A percentile compares a stretch with the other conserved stretches of the same genome.
Evolutionary conservation across 2,797 vertebrate species (phyloP).

Genomic region (Ptychobarbus kaznakovi): DNA sequence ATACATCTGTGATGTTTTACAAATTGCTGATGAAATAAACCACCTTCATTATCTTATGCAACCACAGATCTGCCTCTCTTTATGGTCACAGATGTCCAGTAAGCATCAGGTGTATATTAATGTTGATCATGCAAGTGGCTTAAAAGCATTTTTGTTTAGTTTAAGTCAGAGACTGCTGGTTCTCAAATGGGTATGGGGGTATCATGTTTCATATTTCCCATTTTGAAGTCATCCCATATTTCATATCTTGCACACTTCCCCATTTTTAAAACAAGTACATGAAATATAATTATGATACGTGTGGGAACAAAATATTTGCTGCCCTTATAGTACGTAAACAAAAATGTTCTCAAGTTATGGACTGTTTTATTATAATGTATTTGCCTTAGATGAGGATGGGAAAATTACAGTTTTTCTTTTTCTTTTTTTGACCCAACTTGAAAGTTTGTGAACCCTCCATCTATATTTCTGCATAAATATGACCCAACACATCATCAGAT

Average conservation of each 20-base stretch:
- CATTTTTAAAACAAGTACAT: background rate
- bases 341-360: background rate
- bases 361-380: background rate
- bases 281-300: background rate
- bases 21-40: background rate
- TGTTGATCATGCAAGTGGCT: background rate
- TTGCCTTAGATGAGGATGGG: background rate
- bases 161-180: background rate
- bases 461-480: too few relatives aligned
- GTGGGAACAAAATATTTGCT: background rate
- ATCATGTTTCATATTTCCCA: background rate
- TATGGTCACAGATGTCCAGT: conserved; percentile 5
- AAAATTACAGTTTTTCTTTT: too few relatives aligned
- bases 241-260: background rate
- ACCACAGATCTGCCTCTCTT: conserved; percentile 1
- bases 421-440: too few relatives aligned
- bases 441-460: too few relatives aligned
- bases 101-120: conserved; percentile 12
- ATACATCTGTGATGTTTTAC: conserved; percentile 10
- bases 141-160: background rate
- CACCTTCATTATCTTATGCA: conserved; percentile 16
- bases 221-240: too few relatives aligned
- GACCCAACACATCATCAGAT: too few relatives aligned
- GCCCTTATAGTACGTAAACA: background rate
- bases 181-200: background rate